Base-by-base conservation (phyloP, 2,888 invertebrate genomes). In the Ecliptopera silaceata region DNA sequence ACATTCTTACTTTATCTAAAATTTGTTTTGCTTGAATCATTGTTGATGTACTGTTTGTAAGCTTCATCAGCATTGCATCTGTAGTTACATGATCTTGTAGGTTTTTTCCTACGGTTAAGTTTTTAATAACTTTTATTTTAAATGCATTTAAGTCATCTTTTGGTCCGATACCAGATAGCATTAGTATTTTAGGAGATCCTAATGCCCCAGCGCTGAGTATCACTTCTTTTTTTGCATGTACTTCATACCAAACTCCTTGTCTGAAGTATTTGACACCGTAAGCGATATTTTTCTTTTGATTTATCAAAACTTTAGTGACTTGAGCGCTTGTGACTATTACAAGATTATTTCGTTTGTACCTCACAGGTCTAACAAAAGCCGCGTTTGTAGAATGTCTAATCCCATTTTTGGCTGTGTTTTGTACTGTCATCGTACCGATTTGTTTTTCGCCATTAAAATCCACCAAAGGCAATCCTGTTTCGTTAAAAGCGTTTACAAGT, bases 11-110 rank as follows among this genome's bases (percentile, higher is more conserved):
- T 70, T 89, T 85, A 13, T 71, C 60, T 6, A 89, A 59, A 12
- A 88, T 65, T 72, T 86, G 69, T 2, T 85, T 71, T 5, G 75
- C 75, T 45, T 62, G 66, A 17, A 88, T 78, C 12, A 78, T 65
- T 0, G 93, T 93, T 0, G 92, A 84, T 0, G 93, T 90, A 66
- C 84, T 77, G 64, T 93, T 93, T 0, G 84, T 82, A 11, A 94
- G 79, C 1, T 84, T 83, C 71, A 94, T 89, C 1, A 94, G 71
- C 56, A 94, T 88, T 15, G 85, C 86, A 61, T 85, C 79, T 34
- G 73, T 93, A 64, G 85, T 93, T 1, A 93, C 88, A 72, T 96
- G 96, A 72, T 96, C 94, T 68, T 95, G 95, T n/a, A 96, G 82
- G 75, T 96, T 96, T 65, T 90, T 85, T 0, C 96, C 96, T 0